Base-by-base conservation (phyloP, 2,888 invertebrate genomes). In the Callinectes sapidus region DNA sequence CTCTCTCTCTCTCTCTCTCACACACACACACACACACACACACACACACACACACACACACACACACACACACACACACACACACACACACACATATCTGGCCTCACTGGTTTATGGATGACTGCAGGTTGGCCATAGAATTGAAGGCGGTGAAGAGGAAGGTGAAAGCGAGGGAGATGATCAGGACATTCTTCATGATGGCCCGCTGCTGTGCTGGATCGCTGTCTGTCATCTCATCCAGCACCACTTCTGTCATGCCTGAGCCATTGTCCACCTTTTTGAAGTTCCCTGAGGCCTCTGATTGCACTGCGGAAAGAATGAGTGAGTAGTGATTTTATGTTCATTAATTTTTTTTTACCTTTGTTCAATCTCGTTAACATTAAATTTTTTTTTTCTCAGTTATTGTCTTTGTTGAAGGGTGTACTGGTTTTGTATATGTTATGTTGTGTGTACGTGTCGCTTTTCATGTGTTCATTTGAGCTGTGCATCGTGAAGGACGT, bases 101-200 rank as follows among this genome's bases (percentile, higher is more conserved):
- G 16, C 2, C 93, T 89, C 13, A 93, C 93, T 93, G 90, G 95
- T 96, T 96, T 39, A 96, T 95, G 54, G 95, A 96, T 89, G 96
- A 96, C 94, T 95, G 99, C 89, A 99, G 96, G 96, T 98, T 99
- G 61, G 98, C 98, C 95, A 98, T 98, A 92, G 98, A 98, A 96
- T 98, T 98, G 96, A 99, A 99, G 48, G 88, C 55, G 89, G 99
- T 99, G 96, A 99, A 98, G 96, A 98, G 98, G 95, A 99, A 98
- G 97, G 99, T 98, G 96, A 99, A 99, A 39, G 98, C 98, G 94
- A 98, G 96, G 95, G 98, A 98, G 89, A 99, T 97, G 61, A 98
- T 97, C 92, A 97, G 97, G 90, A 99, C 97, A 96, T 99, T 99
- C 96, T 98, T 98, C 95, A 98, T 96, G 96, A 99, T 98, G 95